Percentiles rank a stretch among this genome's conserved stretches.
Conservation (phyloP, 2,113 vertebrate genomes). For the Trematocara stigmaticum region DNA sequence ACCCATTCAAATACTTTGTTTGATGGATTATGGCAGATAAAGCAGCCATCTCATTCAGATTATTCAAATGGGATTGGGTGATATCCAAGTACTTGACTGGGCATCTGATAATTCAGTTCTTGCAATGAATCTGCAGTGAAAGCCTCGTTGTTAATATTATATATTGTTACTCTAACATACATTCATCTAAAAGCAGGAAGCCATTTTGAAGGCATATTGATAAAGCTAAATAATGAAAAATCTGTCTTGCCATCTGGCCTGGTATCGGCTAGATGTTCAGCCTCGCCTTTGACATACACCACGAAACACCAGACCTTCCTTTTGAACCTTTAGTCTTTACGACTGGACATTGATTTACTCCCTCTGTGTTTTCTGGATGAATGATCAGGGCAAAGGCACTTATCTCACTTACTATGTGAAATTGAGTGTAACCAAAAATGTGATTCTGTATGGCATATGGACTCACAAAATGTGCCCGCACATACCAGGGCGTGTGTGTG, state of each 20-base stretch:
- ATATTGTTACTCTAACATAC: neutral
- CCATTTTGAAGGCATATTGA: neutral
- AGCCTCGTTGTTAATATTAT: neutral
- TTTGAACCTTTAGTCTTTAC: slow-evolving; percentile 5
- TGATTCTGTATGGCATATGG: slow-evolving; percentile 9
- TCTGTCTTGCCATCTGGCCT: neutral
- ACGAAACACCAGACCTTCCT: neutral
- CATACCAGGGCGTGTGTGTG: neutral
- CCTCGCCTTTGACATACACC: neutral
- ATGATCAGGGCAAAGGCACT: slow-evolving; percentile 28
- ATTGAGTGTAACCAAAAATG: slow-evolving; percentile 44
- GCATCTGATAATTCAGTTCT: neutral
- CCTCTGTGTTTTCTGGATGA: slow-evolving; percentile 31
- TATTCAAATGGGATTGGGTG: neutral
- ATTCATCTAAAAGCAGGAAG: neutral
- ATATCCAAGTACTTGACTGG: neutral
- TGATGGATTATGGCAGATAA: neutral
- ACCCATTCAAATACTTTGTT: neutral
- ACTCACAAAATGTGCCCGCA: neutral
- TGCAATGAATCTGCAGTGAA: neutral
- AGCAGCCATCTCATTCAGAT: neutral
- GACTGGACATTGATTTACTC: slow-evolving; percentile 41
- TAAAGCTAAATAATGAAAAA: neutral
- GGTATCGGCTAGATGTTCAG: neutral
- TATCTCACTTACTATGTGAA: slow-evolving; percentile 53